Base-by-base conservation (phyloP, 2,797 vertebrate species). In the Periparus ater region DNA sequence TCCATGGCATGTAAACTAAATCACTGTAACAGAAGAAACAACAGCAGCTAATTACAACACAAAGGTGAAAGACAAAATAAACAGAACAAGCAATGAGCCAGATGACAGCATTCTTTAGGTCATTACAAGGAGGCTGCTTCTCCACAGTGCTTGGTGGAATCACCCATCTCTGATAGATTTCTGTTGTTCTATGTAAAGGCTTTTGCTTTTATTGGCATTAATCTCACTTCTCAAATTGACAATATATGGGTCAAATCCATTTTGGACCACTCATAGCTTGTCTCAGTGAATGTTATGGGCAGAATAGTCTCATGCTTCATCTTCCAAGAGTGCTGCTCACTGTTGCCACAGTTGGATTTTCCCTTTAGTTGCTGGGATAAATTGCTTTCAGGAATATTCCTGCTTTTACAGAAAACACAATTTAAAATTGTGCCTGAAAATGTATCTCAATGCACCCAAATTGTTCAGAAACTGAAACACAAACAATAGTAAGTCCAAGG, bases 1-100 rank as follows among this genome's bases (percentile, higher is more conserved):
- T 89, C 79, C 60, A 57, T 3, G 5, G 73, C 83, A 91, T 68
- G 74, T 85, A 94, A 95, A 81, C 73, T 84, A 93, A 90, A 91
- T 85, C 83, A 91, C 77, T 87, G 87, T 22, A 83, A 50, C 40
- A 48, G 50, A 42, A 93, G 26, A 11, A 61, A 81, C 88, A 91
- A 92, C 54, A 54, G 6, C 10, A 95, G 61, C 82, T 93, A 96
- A 96, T 93, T 95, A 95, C 92, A 95, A 93, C 44, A 89, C 55
- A 90, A 76, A 86, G 48, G 36, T 91, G 74, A 85, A 91, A 75
- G 61, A 78, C n/a, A 76, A 88, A 94, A 89, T 71, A 91, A 96
- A 81, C 42, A 66, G 63, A 91, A 90, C 13, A 85, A 85, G 74
- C 62, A 92, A 76, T 50, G 72, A 91, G 66, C 29, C 60, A 90